These are phyloP conservation scores for Peromyscus polionotus DNA, from an alignment of 2,113 vertebrate species.

Conservation along the genomic window DNA sequence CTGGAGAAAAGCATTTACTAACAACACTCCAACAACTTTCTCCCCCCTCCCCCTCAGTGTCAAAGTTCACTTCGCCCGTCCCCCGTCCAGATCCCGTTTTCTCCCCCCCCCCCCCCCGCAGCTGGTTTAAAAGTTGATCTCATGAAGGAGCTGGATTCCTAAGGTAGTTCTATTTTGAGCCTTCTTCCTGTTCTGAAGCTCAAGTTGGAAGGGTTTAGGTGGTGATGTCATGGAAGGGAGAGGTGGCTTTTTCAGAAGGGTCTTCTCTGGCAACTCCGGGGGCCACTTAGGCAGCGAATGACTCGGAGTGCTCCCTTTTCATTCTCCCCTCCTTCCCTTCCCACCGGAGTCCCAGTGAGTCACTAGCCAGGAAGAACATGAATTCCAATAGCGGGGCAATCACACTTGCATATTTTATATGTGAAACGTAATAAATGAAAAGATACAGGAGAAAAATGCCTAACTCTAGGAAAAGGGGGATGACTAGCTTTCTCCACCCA, in stretches of 20 bases:
- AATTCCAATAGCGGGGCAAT: conserved; percentile 5
- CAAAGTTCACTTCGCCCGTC: conserved; percentile 48
- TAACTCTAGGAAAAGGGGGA: background rate
- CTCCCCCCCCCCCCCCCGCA: background rate
- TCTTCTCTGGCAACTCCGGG: conserved; percentile 28
- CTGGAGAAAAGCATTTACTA: conserved; percentile 36
- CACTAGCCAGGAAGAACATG: conserved; percentile 37
- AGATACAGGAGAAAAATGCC: conserved; percentile 7
- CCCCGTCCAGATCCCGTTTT: too few species aligned
- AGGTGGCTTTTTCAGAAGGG: conserved; percentile 58
- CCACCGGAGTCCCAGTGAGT: conserved; percentile 1
- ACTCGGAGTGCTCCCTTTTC: background rate
- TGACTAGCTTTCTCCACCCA: background rate
- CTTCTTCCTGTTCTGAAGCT: conserved; percentile 80
- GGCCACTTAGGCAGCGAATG: background rate
- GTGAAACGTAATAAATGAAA: conserved; percentile 20
- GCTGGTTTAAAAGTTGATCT: conserved; percentile 71
- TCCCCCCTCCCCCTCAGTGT: background rate
- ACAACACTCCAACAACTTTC: background rate
- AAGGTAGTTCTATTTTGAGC: conserved; percentile 80
- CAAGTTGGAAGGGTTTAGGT: conserved; percentile 73
- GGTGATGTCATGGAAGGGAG: conserved; percentile 75
- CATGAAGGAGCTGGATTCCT: conserved; percentile 70
- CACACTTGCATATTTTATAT: conserved; percentile 8
- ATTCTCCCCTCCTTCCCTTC: background rate